Percentiles rank a stretch among this genome's conserved stretches.
phyloP scores from a whole-genome alignment of 1,140 invertebrate species.

The Leptoteleia sp. region DNA sequence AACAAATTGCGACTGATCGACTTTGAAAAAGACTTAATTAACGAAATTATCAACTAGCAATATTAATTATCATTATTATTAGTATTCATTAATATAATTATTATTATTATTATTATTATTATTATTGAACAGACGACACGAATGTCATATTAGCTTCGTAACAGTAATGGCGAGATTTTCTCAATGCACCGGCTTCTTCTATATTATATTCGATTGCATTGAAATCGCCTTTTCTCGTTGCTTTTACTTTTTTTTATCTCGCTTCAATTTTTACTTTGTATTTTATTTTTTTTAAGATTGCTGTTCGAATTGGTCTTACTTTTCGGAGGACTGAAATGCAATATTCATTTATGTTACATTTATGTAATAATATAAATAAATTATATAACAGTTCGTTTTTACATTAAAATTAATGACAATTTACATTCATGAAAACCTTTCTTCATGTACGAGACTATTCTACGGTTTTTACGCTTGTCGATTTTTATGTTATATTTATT shows the following conservation, averaged over 20 bases:
- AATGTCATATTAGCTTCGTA: conserved; percentile 66
- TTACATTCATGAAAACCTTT: conserved; percentile 33
- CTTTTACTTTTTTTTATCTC: conserved; percentile 34
- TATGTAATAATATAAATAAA: conserved; percentile 60
- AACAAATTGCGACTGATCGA: too few species aligned
- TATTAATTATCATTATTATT: conserved; percentile 68
- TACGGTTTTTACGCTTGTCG: conserved; percentile 9
- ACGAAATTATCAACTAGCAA: conserved; percentile 64
- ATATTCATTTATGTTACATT: conserved; percentile 38
- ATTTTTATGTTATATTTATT: conserved; percentile 10
- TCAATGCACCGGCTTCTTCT: conserved; percentile 22
- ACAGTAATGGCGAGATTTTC: conserved; percentile 58
- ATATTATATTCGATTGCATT: conserved; percentile 16
- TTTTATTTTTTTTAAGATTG: conserved; percentile 54
- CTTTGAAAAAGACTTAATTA: conserved; percentile 58
- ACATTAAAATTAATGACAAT: conserved; percentile 42
- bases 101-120: conserved; percentile 62
- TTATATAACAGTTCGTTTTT: conserved; percentile 54
- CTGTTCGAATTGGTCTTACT: conserved; percentile 57
- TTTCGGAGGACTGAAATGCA: conserved; percentile 61
- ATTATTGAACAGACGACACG: conserved; percentile 68
- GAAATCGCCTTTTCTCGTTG: conserved; percentile 61
- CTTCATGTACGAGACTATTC: conserved; percentile 32
- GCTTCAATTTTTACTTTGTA: conserved; percentile 47
- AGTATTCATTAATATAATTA: conserved; percentile 61